Evolutionary conservation across 2,797 vertebrate species (phyloP).

Genomic region (Lateolabrax maculatus): DNA sequence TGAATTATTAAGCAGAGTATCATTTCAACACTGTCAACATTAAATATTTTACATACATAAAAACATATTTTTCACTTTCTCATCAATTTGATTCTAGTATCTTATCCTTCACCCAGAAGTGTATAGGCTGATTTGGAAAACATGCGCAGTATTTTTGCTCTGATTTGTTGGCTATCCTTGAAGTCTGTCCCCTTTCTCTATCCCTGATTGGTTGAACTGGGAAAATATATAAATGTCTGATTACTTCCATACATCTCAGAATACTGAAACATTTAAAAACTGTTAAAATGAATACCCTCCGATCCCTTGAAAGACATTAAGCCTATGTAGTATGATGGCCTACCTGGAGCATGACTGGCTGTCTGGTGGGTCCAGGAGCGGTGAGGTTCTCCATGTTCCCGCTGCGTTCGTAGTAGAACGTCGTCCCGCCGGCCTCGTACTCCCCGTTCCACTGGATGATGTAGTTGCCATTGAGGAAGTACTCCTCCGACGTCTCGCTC

Average conservation of each 20-base stretch:
- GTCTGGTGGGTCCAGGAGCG: slow-evolving; percentile 92
- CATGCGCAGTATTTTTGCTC: not conserved
- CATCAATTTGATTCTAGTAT: not conserved
- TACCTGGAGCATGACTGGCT: slow-evolving; percentile 96
- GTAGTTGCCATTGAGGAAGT: slow-evolving; percentile 96
- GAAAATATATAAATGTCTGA: not conserved
- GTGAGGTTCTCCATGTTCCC: slow-evolving; percentile 96
- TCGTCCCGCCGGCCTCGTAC: slow-evolving; percentile 92
- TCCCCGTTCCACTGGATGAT: slow-evolving; percentile 99
- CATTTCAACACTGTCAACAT: not conserved
- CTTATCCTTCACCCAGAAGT: not conserved
- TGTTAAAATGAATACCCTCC: not conserved
- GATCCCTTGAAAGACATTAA: not conserved
- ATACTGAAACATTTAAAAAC: not conserved
- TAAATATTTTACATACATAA: not conserved
- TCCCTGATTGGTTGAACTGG: not conserved
- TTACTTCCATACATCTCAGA: not conserved
- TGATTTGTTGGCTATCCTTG: not conserved
- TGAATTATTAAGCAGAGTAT: not conserved
- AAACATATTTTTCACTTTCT: not conserved
- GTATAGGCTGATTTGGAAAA: not conserved
- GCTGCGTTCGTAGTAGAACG: slow-evolving; percentile 93
- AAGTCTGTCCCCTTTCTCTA: not conserved
- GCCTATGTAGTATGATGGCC: not conserved
- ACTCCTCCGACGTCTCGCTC: slow-evolving; percentile 89